Evolutionary conservation across 2,888 invertebrate genomes (phyloP), one percentile per base, ranked within the genome.

Genomic region (Nemotelus nigrinus): DNA sequence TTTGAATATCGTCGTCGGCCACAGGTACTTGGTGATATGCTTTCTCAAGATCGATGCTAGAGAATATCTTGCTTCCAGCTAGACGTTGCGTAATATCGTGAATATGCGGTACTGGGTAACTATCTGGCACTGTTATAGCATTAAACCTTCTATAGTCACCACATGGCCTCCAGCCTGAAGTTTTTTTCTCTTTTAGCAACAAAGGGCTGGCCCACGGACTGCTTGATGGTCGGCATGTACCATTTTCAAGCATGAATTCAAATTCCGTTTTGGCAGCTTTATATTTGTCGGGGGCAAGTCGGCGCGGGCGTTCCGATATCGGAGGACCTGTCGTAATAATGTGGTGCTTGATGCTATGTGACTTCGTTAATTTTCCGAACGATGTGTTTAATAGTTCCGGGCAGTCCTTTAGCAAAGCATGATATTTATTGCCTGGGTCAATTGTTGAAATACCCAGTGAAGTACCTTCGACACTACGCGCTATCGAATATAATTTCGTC

Each of bases 1-100:
- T n/a, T n/a, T n/a, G n/a, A n/a, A n/a, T n/a, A n/a, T n/a, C n/a
- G n/a, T n/a, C n/a, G 4, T 80, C 72, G 2, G 78, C 80, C 2
- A 86, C 82, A 0, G 84, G 84, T 43, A 87, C 84, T 57, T 85
- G 83, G 68, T 85, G 81, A 77, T 83, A 87, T 0, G 85, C 85
- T 50, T 79, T 65, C 2, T 77, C 68, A 2, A 84, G 76, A 78
- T 83, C 82, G 3, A 82, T 63, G 10, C 64, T 81, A 1, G 81
- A 80, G 70, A 83, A 83, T 41, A 81, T 63, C 44, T 5, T 63
- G 8, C 67, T 67, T 7, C 48, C 47, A 44, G 65, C 50, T n/a
- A 78, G 39, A 5, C 71, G 65, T 8, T 70, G 60, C 6, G 57
- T 58, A 5, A 77, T 45, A 44, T 77, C 77, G 25, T 67, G 67